Conservation (phyloP, 2,113 vertebrate species). For the Polypterus senegalus region DNA sequence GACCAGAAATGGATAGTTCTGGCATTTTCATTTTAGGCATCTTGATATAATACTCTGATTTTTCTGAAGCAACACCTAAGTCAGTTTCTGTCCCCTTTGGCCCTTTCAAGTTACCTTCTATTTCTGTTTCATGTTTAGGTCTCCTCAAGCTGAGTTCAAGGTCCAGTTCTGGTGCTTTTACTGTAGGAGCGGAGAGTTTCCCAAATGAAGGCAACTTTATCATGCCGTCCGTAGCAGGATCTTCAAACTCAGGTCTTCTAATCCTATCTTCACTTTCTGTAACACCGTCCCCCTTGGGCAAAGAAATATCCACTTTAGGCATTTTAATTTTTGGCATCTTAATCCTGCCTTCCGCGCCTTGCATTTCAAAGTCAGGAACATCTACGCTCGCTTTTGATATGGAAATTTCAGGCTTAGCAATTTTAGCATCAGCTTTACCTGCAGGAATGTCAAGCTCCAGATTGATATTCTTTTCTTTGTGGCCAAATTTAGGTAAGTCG, state of each 20-base stretch:
- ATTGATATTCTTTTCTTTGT: slow-evolving; percentile 16
- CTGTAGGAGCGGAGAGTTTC: slow-evolving; percentile 19
- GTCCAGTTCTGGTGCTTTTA: slow-evolving; percentile 32
- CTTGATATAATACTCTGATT: slow-evolving; percentile 26
- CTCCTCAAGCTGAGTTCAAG: slow-evolving; percentile 28
- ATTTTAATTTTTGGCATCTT: slow-evolving; percentile 27
- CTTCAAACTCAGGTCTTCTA: slow-evolving; percentile 16
- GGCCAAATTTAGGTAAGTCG: slow-evolving; percentile 25
- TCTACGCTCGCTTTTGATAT: slow-evolving; percentile 10
- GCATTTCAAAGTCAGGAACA: slow-evolving; percentile 22
- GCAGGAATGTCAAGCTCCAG: neutral
- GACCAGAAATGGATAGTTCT: slow-evolving; percentile 32
- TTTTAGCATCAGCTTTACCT: neutral
- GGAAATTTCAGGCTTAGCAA: slow-evolving; percentile 2
- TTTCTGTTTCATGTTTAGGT: slow-evolving; percentile 8
- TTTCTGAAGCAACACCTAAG: slow-evolving; percentile 13
- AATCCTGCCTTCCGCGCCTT: slow-evolving; percentile 24
- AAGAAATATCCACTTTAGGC: slow-evolving; percentile 30
- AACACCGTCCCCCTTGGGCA: slow-evolving; percentile 26
- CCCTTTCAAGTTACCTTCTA: neutral
- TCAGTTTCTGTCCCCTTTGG: slow-evolving; percentile 2
- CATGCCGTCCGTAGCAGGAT: slow-evolving; percentile 20
- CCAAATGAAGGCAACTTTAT: slow-evolving; percentile 37
- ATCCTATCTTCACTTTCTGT: slow-evolving; percentile 17
- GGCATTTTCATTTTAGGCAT: slow-evolving; percentile 34